Evolutionary conservation across 92 coral and sea anemone species (phyloP), one percentile per base, ranked within the genome.

Genomic region (Parazoanthus atlanticus): DNA sequence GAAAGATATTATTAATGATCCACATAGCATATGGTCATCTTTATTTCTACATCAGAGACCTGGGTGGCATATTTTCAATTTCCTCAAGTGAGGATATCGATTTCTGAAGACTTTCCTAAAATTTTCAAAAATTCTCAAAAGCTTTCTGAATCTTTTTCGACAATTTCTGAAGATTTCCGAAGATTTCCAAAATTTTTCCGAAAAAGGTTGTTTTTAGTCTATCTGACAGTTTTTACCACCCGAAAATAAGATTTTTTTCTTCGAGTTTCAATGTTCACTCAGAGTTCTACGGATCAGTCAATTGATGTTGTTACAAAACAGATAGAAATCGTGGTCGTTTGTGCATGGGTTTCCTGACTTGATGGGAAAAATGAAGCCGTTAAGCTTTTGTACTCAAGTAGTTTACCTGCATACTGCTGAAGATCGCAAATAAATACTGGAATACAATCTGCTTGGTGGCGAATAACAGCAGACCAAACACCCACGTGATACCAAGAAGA

Each of bases 401-500:
- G 13, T 13, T 43, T 86, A 95, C 98, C 97, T 96, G 98, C 80
- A 94, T 79, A 1, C 97, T 88, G 93, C 95, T 96, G 52, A 91
- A 92, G 12, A 96, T 78, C 26, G 94, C 94, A 64, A 96, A 96
- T 71, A 96, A 80, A 81, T 96, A 96, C 91, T 96, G 95, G 76
- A 96, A 86, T 47, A 80, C 91, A 41, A 94, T 43, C 82, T 90
- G 83, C 26, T 90, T 88, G 19, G 94, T 93, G 32, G 93, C 93
- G 83, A 96, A 94, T 71, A 94, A 82, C 71, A 96, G 87, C 43
- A 96, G 81, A 26, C 97, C 94, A 75, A 96, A 93, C 79, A 96
- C 86, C 98, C 98, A 96, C 30, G 97, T 94, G 86, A 95, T 89
- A 6, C 98, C 98, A 80, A 96, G 96, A 58, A 96, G 90, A 19